Evolutionary conservation across 2,797 vertebrate species (phyloP), one percentile per base, ranked within the genome.

Genomic region (Phyllotis vaccarum): DNA sequence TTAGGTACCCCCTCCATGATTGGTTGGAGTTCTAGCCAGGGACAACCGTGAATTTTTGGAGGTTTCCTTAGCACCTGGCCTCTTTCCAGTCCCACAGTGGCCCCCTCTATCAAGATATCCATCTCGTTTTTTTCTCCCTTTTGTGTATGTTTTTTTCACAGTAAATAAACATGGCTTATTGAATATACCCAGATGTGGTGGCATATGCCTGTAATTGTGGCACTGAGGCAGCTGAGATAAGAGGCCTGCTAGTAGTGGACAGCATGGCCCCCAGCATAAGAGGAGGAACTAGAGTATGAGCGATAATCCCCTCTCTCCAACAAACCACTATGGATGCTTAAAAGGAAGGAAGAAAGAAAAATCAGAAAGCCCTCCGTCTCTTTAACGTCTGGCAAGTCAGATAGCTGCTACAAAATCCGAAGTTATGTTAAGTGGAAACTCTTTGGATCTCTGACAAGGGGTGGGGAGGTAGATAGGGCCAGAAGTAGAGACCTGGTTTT

Each of bases 121-220:
- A 49, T 49, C 46, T 49, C 5, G n/a, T n/a, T 66, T 5, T 49
- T 83, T 40, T 81, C 6, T n/a, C 31, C 40, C 82, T 89, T 68
- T 85, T 19, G 37, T 75, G 49, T 54, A 11, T 46, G 83, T n/a
- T 86, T 64, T 94, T 90, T 94, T 83, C 34, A 81, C 27, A 93
- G 40, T 75, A 58, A 86, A 46, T 74, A 89, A 54, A 56, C 75
- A 85, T 56, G 1, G 5, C 62, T 92, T 96, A n/a, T 62, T 78
- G 62, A 19, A 46, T 2, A 37, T 86, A 81, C 46, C 82, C 88
- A 92, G 19, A 54, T 58, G 12, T 49, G 68, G 52, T 74, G 40
- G 86, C 52, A n/a, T 1, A 31, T 22, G 54, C 37, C 37, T 43
- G 27, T 46, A 43, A 60, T 46, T 52, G 11, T 46, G 56, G 86